Conservation (phyloP, 1,140 invertebrate genomes). For the Heliothis virescens region DNA sequence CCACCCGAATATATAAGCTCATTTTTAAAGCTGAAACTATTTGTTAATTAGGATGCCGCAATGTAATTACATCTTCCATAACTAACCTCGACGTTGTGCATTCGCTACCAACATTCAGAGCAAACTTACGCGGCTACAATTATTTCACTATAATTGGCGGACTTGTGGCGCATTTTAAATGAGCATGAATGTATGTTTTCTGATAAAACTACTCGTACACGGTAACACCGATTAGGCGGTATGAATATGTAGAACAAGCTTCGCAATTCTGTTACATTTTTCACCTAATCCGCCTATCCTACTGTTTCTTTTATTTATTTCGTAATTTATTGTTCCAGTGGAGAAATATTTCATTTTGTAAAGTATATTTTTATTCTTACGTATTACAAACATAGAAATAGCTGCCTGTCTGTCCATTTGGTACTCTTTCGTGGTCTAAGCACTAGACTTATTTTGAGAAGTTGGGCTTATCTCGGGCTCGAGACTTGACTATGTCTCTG, state of each 20-base stretch:
- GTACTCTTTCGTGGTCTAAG: no score
- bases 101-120: constrained; percentile 27
- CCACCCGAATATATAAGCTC: constrained; percentile 12
- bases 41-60: constrained; percentile 32
- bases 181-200: constrained; percentile 39
- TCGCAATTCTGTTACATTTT: constrained; percentile 2
- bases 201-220: constrained; percentile 36
- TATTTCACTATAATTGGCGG: constrained; percentile 37
- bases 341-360: no score
- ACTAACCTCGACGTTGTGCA: constrained; percentile 27
- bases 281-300: neutral
- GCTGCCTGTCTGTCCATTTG: no score
- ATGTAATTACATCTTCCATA: constrained; percentile 37
- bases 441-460: no score
- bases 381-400: no score
- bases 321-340: neutral
- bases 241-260: constrained; percentile 25
- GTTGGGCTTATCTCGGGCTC: no score
- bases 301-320: constrained; percentile 1
- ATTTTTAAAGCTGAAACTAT: constrained; percentile 36
- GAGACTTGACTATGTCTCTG: no score
- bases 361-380: no score
- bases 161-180: constrained; percentile 46
- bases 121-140: constrained; percentile 23
- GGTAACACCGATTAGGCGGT: constrained; percentile 16